These are phyloP conservation scores for Campoletis sonorensis DNA, from an alignment of 1,140 invertebrate genomes.

Conservation along the genomic window DNA sequence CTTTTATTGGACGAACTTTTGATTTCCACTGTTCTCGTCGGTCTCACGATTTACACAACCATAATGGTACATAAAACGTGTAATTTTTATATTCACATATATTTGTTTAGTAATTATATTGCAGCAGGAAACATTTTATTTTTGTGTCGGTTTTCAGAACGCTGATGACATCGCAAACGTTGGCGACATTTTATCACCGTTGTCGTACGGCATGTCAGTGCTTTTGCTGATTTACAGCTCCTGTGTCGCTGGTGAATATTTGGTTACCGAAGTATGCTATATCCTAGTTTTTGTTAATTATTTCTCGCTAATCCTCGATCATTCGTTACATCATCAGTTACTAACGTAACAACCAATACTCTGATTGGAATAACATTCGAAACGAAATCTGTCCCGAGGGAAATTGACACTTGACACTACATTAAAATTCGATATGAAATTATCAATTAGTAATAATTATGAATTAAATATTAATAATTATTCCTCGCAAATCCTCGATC, in stretches of 20 bases:
- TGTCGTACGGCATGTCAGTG: constrained; percentile 26
- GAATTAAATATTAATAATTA: no score
- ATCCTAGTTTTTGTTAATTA: neutral
- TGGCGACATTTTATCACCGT: constrained; percentile 14
- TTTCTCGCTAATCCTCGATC: neutral
- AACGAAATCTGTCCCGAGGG: no score
- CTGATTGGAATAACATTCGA: no score
- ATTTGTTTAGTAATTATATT: neutral
- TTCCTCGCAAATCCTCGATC: no score
- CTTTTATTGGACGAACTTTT: constrained; percentile 41
- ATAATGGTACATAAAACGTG: constrained; percentile 17
- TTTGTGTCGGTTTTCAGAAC: neutral
- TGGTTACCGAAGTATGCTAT: constrained; percentile 43
- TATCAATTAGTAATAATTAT: no score
- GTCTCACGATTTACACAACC: constrained; percentile 37
- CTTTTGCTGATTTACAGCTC: constrained; percentile 37
- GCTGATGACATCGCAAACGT: neutral
- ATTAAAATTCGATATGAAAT: no score
- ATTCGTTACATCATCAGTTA: neutral
- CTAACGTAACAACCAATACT: no score
- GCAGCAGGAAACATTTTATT: neutral
- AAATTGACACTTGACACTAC: no score
- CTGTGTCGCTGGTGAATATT: constrained; percentile 43
- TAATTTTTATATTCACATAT: neutral
- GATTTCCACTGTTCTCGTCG: constrained; percentile 27